phyloP scores from a whole-genome alignment of 1,140 invertebrate genomes.

The Brachionus rubens region DNA sequence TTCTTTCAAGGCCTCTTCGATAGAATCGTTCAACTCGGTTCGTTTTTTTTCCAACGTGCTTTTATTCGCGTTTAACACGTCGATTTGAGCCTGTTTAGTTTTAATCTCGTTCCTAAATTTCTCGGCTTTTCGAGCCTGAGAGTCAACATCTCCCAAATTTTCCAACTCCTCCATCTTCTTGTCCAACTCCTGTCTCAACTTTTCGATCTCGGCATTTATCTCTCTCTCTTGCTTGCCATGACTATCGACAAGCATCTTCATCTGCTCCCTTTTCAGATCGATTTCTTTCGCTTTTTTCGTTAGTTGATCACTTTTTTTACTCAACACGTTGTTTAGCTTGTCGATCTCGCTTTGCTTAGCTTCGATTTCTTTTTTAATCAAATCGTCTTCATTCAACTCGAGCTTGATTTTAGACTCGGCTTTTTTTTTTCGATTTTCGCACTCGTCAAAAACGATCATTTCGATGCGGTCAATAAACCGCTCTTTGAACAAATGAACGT shows the following conservation, averaged over 20 bases:
- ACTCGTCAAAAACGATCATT: slow-evolving; percentile 8
- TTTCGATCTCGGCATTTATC: neutral
- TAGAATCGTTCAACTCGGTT: neutral
- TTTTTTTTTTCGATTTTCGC: slow-evolving; percentile 10
- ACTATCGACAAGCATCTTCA: neutral
- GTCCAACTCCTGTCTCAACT: neutral
- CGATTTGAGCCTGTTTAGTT: neutral
- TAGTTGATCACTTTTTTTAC: slow-evolving; percentile 9
- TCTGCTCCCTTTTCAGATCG: neutral
- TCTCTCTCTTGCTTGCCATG: neutral
- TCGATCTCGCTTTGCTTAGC: neutral
- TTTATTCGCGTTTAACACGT: neutral
- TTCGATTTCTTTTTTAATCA: neutral
- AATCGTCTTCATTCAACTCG: neutral
- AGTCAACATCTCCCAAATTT: neutral
- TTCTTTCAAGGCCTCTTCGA: neutral
- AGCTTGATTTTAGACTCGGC: neutral
- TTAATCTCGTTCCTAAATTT: neutral
- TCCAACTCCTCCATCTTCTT: neutral
- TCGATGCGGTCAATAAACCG: neutral
- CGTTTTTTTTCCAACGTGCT: neutral
- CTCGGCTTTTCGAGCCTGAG: neutral
- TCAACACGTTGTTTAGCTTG: slow-evolving; percentile 9
- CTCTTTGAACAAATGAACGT: neutral
- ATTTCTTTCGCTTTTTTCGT: neutral